Conservation (phyloP, 2,113 vertebrate genomes). For the Cheirogaleus medius region DNA sequence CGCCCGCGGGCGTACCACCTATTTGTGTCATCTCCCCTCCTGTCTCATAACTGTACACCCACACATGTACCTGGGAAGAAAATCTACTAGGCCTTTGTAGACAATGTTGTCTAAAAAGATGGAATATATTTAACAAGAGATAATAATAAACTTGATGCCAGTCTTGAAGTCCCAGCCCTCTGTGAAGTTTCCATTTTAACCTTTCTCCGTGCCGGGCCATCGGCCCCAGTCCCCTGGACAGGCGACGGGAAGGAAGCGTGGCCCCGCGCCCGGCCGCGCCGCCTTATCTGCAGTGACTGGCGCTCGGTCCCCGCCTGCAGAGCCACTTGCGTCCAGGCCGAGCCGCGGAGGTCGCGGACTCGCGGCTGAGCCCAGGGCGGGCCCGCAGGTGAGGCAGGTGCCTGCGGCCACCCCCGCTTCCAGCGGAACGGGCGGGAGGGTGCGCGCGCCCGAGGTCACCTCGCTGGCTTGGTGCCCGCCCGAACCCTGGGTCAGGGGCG, state of each 20-base stretch:
- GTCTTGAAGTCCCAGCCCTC: constrained; percentile 42
- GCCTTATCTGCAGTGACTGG: too few relatives aligned
- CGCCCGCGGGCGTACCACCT: background rate
- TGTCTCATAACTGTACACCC: background rate
- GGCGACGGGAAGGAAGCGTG: too few relatives aligned
- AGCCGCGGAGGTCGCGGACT: background rate
- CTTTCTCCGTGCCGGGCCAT: too few relatives aligned
- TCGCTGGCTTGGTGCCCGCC: background rate
- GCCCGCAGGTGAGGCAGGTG: too few relatives aligned
- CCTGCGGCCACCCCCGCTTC: background rate
- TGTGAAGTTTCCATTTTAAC: background rate
- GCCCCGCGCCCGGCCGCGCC: too few relatives aligned
- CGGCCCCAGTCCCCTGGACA: too few relatives aligned
- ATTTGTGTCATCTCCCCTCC: background rate
- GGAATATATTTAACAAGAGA: constrained; percentile 73
- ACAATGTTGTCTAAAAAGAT: constrained; percentile 23
- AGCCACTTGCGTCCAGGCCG: too few relatives aligned
- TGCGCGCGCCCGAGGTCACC: accelerated
- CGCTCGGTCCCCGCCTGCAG: too few relatives aligned
- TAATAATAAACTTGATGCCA: constrained; percentile 77
- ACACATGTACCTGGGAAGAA: background rate
- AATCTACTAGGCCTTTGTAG: background rate
- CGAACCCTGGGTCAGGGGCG: background rate
- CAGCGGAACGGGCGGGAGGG: background rate
- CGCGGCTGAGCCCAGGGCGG: background rate